These are phyloP conservation scores for Moxostoma hubbsi DNA, from an alignment of 2,797 vertebrate genomes.

Conservation along the genomic window DNA sequence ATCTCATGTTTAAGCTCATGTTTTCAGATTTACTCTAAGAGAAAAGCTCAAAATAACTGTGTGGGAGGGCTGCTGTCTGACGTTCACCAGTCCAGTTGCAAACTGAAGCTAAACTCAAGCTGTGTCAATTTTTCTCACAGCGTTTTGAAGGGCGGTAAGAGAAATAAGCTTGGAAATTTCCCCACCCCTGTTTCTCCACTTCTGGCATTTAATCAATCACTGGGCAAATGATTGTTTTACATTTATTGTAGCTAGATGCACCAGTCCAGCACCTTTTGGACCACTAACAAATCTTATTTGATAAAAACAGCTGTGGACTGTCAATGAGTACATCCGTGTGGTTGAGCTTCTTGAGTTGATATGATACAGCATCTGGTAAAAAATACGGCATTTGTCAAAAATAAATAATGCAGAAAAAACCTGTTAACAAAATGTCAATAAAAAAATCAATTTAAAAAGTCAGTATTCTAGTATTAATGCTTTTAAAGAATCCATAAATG, in stretches of 20 bases:
- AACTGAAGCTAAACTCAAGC: slow-evolving; percentile 53
- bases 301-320: slow-evolving; percentile 25
- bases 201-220: slow-evolving; percentile 49
- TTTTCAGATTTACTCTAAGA: slow-evolving; percentile 13
- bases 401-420: not conserved
- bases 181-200: slow-evolving; percentile 28
- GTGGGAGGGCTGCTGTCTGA: slow-evolving; percentile 8
- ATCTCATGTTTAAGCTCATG: not conserved
- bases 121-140: slow-evolving; percentile 50
- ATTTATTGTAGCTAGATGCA: slow-evolving; percentile 57
- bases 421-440: not conserved
- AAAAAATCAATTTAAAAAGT: not conserved
- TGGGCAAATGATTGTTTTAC: slow-evolving; percentile 65
- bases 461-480: slow-evolving; percentile 1
- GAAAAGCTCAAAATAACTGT: not conserved
- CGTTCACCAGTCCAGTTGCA: slow-evolving; percentile 39
- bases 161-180: slow-evolving; percentile 36
- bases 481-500: not conserved
- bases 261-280: slow-evolving; percentile 60
- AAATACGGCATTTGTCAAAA: slow-evolving; percentile 17
- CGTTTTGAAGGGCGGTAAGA: slow-evolving; percentile 58
- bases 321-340: slow-evolving; percentile 2
- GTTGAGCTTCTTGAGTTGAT: not conserved
- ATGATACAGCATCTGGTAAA: not conserved
- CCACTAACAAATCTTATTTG: slow-evolving; percentile 54